These are phyloP conservation scores for Rotaria macrura DNA, from an alignment of 2,888 invertebrate genomes.

Conservation along the genomic window DNA sequence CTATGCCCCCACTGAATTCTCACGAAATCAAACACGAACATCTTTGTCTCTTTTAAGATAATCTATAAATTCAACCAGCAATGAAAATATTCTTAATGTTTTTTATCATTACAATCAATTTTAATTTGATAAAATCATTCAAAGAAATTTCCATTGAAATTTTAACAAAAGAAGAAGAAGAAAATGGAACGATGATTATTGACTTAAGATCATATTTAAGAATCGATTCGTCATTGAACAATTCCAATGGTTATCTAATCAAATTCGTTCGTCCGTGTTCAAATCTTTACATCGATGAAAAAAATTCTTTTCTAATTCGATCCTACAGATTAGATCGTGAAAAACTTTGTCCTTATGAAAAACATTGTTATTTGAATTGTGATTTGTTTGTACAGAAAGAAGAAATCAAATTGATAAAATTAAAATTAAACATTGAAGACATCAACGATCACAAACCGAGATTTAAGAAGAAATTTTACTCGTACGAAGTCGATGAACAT, in stretches of 20 bases:
- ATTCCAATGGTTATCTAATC: neutral
- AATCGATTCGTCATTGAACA: neutral
- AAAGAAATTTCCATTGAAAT: neutral
- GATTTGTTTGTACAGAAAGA: neutral
- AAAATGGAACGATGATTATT: neutral
- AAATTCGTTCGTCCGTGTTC: neutral
- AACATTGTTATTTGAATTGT: neutral
- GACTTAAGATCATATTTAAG: neutral
- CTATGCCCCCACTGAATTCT: no score
- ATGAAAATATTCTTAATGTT: neutral
- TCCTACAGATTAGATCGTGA: neutral
- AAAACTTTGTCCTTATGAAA: neutral
- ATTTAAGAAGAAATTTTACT: neutral
- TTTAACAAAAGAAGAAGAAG: neutral
- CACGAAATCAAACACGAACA: no score
- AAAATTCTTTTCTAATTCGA: neutral
- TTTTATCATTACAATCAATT: neutral
- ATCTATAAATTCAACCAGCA: neutral
- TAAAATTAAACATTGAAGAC: neutral
- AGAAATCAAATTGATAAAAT: neutral
- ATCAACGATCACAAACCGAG: neutral
- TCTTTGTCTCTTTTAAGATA: no score
- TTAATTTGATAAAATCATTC: neutral
- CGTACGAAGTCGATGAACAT: neutral
- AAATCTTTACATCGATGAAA: neutral